phyloP scores from a whole-genome alignment of 2,797 vertebrate species.

The Propithecus deckenii region DNA sequence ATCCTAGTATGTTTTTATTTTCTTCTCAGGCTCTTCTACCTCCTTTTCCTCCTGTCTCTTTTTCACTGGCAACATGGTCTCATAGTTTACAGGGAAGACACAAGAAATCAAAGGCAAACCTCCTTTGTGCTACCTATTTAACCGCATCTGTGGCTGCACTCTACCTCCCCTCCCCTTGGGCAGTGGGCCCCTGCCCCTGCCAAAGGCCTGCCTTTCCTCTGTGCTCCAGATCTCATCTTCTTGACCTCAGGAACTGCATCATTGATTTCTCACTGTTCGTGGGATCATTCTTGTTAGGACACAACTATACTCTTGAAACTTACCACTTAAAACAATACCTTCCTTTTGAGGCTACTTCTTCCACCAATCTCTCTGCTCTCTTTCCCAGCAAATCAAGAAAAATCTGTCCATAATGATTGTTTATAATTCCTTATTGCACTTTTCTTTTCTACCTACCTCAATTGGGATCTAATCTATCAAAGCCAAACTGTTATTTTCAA shows the following conservation, averaged over 20 bases:
- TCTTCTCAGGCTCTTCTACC: not conserved
- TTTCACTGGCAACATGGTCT: not conserved
- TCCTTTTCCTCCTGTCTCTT: not conserved
- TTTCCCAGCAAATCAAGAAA: not conserved
- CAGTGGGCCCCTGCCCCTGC: not conserved
- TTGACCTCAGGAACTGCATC: not conserved
- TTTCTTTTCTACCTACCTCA: not conserved
- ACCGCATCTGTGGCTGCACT: not conserved
- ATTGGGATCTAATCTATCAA: not conserved
- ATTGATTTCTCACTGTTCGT: not conserved
- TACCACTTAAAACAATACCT: not conserved
- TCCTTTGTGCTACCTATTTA: not conserved
- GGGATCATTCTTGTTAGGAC: not conserved
- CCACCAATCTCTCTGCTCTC: not conserved
- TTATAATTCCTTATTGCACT: not conserved
- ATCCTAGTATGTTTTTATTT: not conserved
- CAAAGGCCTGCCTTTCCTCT: not conserved
- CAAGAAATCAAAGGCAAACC: not conserved
- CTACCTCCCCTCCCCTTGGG: not conserved
- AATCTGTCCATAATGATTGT: not conserved
- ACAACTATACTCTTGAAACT: not conserved
- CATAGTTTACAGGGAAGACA: not conserved
- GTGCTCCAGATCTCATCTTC: not conserved
- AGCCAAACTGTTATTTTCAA: not conserved
- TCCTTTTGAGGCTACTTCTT: not conserved